A percentile compares a stretch with the other conserved stretches of the same genome.
Evolutionary conservation across 2,888 invertebrate species (phyloP).

Genomic region (Spodoptera exigua): DNA sequence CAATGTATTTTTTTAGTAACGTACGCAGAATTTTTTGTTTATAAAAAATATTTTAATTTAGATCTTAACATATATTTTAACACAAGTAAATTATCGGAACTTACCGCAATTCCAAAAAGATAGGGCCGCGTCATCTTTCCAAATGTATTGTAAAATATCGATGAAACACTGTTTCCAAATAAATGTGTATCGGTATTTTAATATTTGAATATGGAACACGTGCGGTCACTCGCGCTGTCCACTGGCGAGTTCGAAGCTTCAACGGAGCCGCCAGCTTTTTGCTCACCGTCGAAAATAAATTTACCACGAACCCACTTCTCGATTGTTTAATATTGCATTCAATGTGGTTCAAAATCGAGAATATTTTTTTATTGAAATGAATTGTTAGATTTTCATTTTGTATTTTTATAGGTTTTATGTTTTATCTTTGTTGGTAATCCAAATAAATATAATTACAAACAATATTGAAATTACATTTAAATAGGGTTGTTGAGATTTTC

Average conservation of each 20-base stretch:
- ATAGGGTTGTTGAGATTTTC: no score
- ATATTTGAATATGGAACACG: slow-evolving; percentile 60
- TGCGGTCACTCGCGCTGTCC: slow-evolving; percentile 63
- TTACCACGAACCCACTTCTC: slow-evolving; percentile 65
- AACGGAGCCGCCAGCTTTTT: slow-evolving; percentile 73
- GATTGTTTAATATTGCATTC: slow-evolving; percentile 45
- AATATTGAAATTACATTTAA: no score
- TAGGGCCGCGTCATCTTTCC: slow-evolving; percentile 65
- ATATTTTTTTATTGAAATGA: no score
- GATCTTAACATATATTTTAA: neutral
- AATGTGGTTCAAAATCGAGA: slow-evolving; percentile 3
- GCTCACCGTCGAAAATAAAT: slow-evolving; percentile 58
- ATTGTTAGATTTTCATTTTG: no score
- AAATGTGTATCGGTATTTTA: slow-evolving; percentile 41
- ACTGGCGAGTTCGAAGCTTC: slow-evolving; percentile 69
- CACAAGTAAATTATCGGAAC: slow-evolving; percentile 52
- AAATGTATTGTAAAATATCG: slow-evolving; percentile 43
- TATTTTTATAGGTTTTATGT: no score
- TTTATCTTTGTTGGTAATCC: no score
- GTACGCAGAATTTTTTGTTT: neutral
- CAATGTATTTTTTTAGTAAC: no score
- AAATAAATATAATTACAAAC: no score
- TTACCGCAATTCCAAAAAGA: slow-evolving; percentile 71
- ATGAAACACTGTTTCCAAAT: slow-evolving; percentile 50
- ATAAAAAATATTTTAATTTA: neutral